Evolutionary conservation across 2,888 invertebrate genomes (phyloP), one percentile per base, ranked within the genome.

Genomic region (Heliconius aoede): DNA sequence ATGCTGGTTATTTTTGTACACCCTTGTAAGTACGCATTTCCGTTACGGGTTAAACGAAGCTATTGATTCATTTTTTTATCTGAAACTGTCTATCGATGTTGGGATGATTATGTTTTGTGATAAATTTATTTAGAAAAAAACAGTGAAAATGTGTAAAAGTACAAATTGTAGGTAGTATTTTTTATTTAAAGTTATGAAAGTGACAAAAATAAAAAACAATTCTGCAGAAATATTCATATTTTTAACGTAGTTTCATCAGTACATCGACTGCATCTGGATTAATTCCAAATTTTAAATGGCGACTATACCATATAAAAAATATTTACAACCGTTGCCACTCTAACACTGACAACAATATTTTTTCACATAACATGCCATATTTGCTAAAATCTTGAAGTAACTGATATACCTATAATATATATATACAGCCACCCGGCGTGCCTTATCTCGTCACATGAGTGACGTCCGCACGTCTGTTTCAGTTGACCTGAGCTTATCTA

Each of bases 1-100:
- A 84, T 84, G 81, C 77, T 40, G 76, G 81, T 82, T 84, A 84
- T 84, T 84, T 83, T 84, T 83, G 82, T 78, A 79, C 80, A 78
- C 74, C 78, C 75, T 76, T 69, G 51, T 83, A 83, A 83, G 83
- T 81, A 82, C 74, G 77, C 72, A 79, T 80, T 79, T 83, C 83
- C 83, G 79, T 60, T 82, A 79, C 78, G 82, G 78, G 78, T 78
- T 80, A 60, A 72, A 72, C 36, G 58, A 72, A 61, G 40, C 69
- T 67, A 77, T 77, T 77, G 73, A 77, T 77, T 72, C 58, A 77
- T 64, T 69, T 75, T n/a, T 69, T 75, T 75, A 75, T 74, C 69
- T 69, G 2, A 61, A 55, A 40, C 68, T 40, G 58, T 18, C 24
- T 71, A 71, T 71, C 36, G 21, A 28, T 46, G 32, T 32, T 32